These are phyloP conservation scores for Lutjanus argentimaculatus DNA, from an alignment of 2,797 vertebrate genomes.

Conservation along the genomic window DNA sequence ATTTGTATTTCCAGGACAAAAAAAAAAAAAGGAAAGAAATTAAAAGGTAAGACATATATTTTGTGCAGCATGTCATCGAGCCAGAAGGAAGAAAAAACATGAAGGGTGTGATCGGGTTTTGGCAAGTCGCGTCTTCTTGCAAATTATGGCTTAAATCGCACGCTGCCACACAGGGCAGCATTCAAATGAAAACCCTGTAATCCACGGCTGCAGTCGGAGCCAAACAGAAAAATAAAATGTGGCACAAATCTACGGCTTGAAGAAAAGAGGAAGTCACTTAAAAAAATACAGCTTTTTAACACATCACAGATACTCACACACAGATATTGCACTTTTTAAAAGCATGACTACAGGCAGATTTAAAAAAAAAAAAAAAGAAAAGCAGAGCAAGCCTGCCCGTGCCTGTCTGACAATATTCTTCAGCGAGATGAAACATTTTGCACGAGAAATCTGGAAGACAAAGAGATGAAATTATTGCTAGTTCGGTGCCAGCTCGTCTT, in stretches of 20 bases:
- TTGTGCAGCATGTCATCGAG: slow-evolving; percentile 32
- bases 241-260: slow-evolving; percentile 26
- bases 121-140: slow-evolving; percentile 38
- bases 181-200: slow-evolving; percentile 52
- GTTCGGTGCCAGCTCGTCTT: not conserved
- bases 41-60: slow-evolving; percentile 39
- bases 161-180: slow-evolving; percentile 13
- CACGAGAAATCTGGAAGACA: not conserved
- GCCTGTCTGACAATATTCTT: not conserved
- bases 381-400: not conserved
- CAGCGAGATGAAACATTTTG: not conserved
- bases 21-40: slow-evolving; percentile 1
- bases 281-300: slow-evolving; percentile 23
- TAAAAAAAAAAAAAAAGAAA: not conserved
- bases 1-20: slow-evolving; percentile 15
- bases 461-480: not conserved
- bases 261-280: slow-evolving; percentile 20
- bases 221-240: slow-evolving; percentile 33
- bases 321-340: slow-evolving; percentile 68
- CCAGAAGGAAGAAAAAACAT: slow-evolving; percentile 1
- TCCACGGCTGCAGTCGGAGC: slow-evolving; percentile 26
- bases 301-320: slow-evolving; percentile 15
- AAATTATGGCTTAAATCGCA: slow-evolving; percentile 51
- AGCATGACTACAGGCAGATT: slow-evolving; percentile 29
- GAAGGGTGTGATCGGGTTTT: slow-evolving; percentile 35